phyloP scores from a whole-genome alignment of 2,113 vertebrate species.

The Podarcis muralis region DNA sequence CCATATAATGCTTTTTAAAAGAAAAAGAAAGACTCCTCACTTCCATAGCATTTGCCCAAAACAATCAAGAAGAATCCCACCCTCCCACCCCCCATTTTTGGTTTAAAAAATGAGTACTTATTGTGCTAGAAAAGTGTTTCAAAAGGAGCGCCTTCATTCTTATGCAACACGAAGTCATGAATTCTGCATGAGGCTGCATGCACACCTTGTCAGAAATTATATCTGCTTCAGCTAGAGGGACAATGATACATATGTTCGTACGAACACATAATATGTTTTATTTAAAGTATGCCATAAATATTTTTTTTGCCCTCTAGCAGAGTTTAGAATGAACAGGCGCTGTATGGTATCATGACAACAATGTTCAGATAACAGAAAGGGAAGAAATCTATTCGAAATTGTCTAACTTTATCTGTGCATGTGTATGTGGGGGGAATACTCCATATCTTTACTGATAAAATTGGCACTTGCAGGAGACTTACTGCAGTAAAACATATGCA shows the following conservation, averaged over 20 bases:
- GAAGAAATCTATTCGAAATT: constrained; percentile 58
- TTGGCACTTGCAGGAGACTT: constrained; percentile 36
- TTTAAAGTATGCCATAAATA: constrained; percentile 78
- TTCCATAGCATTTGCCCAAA: constrained; percentile 28
- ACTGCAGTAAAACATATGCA: neutral
- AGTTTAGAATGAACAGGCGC: constrained; percentile 67
- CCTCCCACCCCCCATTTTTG: constrained; percentile 24
- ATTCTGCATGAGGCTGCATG: constrained; percentile 72
- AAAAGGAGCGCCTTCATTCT: constrained; percentile 65
- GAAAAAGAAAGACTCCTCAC: constrained; percentile 2
- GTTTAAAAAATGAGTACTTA: constrained; percentile 55
- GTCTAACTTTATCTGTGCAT: constrained; percentile 51
- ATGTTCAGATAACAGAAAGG: constrained; percentile 62
- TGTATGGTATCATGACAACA: constrained; percentile 59
- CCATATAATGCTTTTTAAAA: neutral
- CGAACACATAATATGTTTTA: constrained; percentile 79
- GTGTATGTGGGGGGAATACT: constrained; percentile 4
- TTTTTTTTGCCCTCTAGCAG: constrained; percentile 76
- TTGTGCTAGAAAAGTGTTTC: constrained; percentile 56
- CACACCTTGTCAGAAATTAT: constrained; percentile 75
- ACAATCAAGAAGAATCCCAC: constrained; percentile 32
- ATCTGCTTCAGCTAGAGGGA: constrained; percentile 73
- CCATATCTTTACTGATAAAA: constrained; percentile 56
- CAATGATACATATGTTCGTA: constrained; percentile 79
- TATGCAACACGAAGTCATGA: constrained; percentile 73